Evolutionary conservation across 2,797 vertebrate genomes (phyloP), one percentile per base, ranked within the genome.

Genomic region (Hemitrygon akajei): DNA sequence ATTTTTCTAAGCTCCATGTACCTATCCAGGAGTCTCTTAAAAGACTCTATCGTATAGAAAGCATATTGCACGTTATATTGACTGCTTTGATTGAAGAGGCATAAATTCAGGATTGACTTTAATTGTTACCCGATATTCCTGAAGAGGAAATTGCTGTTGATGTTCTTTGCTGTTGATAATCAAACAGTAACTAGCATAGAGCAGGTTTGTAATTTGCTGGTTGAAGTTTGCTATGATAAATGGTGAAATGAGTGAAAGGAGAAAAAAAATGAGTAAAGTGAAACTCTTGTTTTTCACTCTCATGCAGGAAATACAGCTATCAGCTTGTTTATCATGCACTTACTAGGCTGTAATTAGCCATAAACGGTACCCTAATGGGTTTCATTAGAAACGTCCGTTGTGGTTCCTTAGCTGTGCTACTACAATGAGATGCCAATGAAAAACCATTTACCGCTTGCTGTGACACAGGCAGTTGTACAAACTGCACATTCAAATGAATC

Each of bases 311-410:
- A 18, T 69, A 22, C 63, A 89, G 63, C 40, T 7, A 56, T 25
- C 69, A 76, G 71, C 69, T 93, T 93, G 91, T 93, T 93, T 93
- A 93, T 93, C 91, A 93, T 25, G 37, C 40, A 76, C 71, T 93
- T 93, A 56, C 71, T 76, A 30, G 40, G 25, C 69, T 93, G 69
- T 93, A 93, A 93, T 93, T 93, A 93, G 91, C 69, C 40, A 93
- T 93, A 93, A 93, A 93, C 40, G 37, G 73, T 93, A 76, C 71
- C 71, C 91, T 93, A 93, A 93, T 93, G 91, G 40, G 71, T 93
- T 93, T 93, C 91, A 93, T 93, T 93, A 93, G 91, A 93, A 71
- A 76, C 76, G 91, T 56, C 91, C 73, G 40, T 27, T 76, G 71
- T 93, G 37, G 91, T 93, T 14, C 40, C 91, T 93, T 47, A 93